Evolutionary conservation across 2,113 vertebrate genomes (phyloP), one percentile per base, ranked within the genome.

Genomic region (Clarias batrachus): DNA sequence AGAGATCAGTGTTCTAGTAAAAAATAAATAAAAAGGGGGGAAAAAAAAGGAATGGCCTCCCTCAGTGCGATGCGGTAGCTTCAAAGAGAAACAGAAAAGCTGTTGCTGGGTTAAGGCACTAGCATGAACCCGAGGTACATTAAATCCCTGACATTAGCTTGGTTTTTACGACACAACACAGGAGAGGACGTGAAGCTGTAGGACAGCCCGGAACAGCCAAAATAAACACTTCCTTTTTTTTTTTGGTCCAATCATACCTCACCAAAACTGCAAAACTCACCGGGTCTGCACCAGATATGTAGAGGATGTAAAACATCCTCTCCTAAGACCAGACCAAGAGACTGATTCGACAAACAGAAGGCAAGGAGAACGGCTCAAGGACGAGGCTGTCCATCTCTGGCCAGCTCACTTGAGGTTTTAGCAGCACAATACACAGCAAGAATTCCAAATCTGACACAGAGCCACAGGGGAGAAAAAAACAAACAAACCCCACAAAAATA

Each of bases 41-140:
- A 2, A 3, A 52, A n/a, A 56, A 79, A 60, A 82, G 5, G 11
- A 77, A 62, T n/a, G 7, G 73, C 82, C 25, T 68, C 84, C 63
- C 73, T 88, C 71, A 74, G 76, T 82, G 90, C 86, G 91, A 71
- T 91, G 87, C 88, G 25, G 59, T 25, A 87, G 93, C 91, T 91
- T 86, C 88, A 91, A 93, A 92, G 16, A 91, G 16, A 91, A 88
- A 90, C 87, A 89, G 90, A 92, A 84, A 93, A 94, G 93, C 93
- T 94, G 93, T 93, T 92, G 94, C 93, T 92, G 91, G 92, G 93
- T 94, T 96, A 96, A 96, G 95, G 95, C 95, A 96, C 95, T 96
- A 94, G 91, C 93, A 94, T 95, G 94, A 95, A 95, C 95, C 95
- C 93, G 95, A 96, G 95, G 95, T 96, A 95, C 94, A 94, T 91